Evolutionary conservation across 2,888 invertebrate species (phyloP), one percentile per base, ranked within the genome.

Genomic region (Conistra vaccinii): DNA sequence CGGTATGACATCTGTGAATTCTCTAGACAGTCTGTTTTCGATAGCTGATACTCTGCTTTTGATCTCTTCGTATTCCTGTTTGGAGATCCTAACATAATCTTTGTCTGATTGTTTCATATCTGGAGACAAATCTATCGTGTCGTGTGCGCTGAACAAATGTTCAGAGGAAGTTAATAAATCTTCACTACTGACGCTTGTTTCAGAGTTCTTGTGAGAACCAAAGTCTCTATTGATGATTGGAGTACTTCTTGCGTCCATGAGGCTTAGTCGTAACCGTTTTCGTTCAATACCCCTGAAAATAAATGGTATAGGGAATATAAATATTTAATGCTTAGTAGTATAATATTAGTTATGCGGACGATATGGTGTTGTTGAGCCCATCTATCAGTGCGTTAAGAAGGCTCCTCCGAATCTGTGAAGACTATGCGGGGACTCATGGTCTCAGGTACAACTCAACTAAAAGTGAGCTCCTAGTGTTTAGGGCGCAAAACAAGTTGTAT

Each of bases 51-150:
- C 98, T 90, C 98, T 95, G 90, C 97, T 97, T 91, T 98, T 98
- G 65, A 98, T 98, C 85, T 97, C 98, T 91, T 98, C 98, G 87
- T 98, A 98, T 92, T 98, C 98, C 76, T 97, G 97, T 93, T 98
- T 98, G 5, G 98, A 97, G 87, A 98, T 97, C 85, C 97, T 96
- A 6, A 98, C 97, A 89, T 97, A 98, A 88, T 98, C 98, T 86
- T 95, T 96, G 58, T 95, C 92, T 0, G 86, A 84, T 86, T 89
- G 96, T 92, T 90, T 96, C 93, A 89, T 94, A 84, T 94, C 94
- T 7, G 95, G 92, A 9, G 94, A 95, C 78, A 96, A 90, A 88
- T 95, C 95, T 74, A 95, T 95, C 1, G 96, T 94, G 91, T 97
- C 95, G 87, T 95, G 94, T 78, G 95, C 89, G 87, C 91, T 93